Evolutionary conservation across 2,113 vertebrate genomes (phyloP), one percentile per base, ranked within the genome.

Genomic region (Litocranius walleri): DNA sequence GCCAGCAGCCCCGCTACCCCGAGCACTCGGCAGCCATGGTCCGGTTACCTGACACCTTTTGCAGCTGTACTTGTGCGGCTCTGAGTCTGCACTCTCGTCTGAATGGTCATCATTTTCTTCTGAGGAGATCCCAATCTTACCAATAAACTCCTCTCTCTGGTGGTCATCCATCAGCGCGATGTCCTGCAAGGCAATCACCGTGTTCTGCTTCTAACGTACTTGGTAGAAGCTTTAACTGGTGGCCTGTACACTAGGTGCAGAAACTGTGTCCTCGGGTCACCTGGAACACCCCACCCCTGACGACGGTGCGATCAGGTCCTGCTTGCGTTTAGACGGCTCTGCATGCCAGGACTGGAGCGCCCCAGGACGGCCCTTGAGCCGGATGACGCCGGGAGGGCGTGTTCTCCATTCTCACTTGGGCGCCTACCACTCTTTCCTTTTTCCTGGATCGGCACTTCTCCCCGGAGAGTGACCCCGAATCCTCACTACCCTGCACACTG

Each of bases 91-190:
- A 0, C 99, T 99, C 23, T 99, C 99, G 0, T 99, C 99, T 0
- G 99, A 99, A 83, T 99, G 99, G 67, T 99, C 99, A 0, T 99
- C 99, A 0, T 99, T 99, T 88, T 99, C 99, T 15, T 99, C 99
- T 0, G 99, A 99, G 3, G 99, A 99, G 97, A 99, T 99, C 61
- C 99, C 99, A 40, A 99, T 99, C 99, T 99, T 99, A 94, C 99
- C 99, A 91, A 99, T 99, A 97, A 99, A 99, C 85, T 99, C 99
- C 82, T 99, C 99, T 90, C 99, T 98, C 97, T 99, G 99, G 98
- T 99, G 99, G 98, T 99, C 99, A 7, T 99, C 99, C 99, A 99
- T 99, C 33, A 99, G 98, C 1, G 99, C 99, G 7, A 99, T 99
- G 98, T 99, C 99, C 99, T 99, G 98, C 14, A 74, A 21, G 54